Base-by-base conservation (phyloP, 2,797 vertebrate genomes). In the Coregonus sp. region DNA sequence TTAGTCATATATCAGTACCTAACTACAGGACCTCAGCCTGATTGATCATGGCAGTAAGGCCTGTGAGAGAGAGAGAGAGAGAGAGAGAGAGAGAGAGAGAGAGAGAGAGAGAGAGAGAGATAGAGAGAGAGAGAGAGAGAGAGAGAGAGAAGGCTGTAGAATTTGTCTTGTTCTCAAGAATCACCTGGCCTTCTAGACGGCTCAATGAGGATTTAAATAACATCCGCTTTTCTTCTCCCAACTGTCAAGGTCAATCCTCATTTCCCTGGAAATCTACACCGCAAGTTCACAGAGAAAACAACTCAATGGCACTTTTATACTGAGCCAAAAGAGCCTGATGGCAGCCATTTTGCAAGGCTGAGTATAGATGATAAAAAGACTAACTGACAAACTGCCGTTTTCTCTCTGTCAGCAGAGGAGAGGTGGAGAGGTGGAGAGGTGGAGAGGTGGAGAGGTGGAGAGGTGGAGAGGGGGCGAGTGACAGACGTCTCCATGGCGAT, bases 381-480 rank as follows among this genome's bases (percentile, higher is more conserved):
- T 15, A 18, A 47, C 40, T 56, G 54, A n/a, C 54, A 56, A n/a
- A 56, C 54, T n/a, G 18, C 16, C 4, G 54, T n/a, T 35, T 67
- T 33, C 9, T 35, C 14, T 67, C 63, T 66, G 63, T 11, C 20
- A 5, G 25, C 29, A 33, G 29, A 66, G 72, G 78, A 74, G 81
- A 11, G 56, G 3, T 31, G 47, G 70, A 81, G 75, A 86, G 80
- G 70, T 77, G 72, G 33, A n/a, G 65, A 76, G 70, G 72, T 52
- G 51, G 79, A 47, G 74, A 83, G 86, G 76, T 33, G 25, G 25
- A 25, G 25, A 25, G 25, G 25, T 16, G n/a, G 72, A 61, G 31
- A 74, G n/a, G 20, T 31, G 50, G 70, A 81, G 75, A 86, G 80
- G 70, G 78, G 72, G 33, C 35, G 65, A 76, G 70, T 37, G 77